Evolutionary conservation across 2,113 vertebrate species (phyloP), one percentile per base, ranked within the genome.

Genomic region (Toxotes chatareus): DNA sequence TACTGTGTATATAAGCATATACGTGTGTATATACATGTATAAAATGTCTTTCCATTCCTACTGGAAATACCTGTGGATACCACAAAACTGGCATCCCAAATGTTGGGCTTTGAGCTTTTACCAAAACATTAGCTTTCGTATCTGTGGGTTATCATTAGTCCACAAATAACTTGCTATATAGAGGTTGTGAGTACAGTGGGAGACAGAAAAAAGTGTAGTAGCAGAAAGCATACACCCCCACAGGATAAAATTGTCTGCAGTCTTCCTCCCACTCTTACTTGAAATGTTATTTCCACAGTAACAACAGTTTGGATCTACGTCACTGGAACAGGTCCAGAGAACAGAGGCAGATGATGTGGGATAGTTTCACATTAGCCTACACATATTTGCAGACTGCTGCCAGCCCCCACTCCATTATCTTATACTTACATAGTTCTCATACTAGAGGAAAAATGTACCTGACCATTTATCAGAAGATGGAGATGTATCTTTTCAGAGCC

Each of bases 301-400:
- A 76, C 71, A 66, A 23, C 36, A 60, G 44, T 78, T 72, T 70
- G 40, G 81, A 81, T 44, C 27, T 55, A 78, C 84, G 77, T 88
- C 82, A 85, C 47, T 34, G n/a, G 56, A 10, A 21, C 56, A 62
- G 36, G 70, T 78, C 21, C 36, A 56, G n/a, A 57, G 27, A 49
- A 23, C 17, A 67, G 53, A 60, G 44, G 78, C 47, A 68, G 62
- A 86, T 21, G 16, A 75, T 46, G 59, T 83, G 55, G 70, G 72
- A 72, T 79, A 49, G 19, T 59, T 82, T 74, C 49, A 53, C 51
- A 60, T 76, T 59, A 49, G 31, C 59, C 34, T 5, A 56, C 66
- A 77, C n/a, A 60, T 63, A 67, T 13, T 5, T 60, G 59, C 62
- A 34, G 34, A 34, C 13, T 27, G 17, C 13, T 21, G n/a, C 51